Conservation (phyloP, 2,113 vertebrate species). For the Symphodus melops region DNA sequence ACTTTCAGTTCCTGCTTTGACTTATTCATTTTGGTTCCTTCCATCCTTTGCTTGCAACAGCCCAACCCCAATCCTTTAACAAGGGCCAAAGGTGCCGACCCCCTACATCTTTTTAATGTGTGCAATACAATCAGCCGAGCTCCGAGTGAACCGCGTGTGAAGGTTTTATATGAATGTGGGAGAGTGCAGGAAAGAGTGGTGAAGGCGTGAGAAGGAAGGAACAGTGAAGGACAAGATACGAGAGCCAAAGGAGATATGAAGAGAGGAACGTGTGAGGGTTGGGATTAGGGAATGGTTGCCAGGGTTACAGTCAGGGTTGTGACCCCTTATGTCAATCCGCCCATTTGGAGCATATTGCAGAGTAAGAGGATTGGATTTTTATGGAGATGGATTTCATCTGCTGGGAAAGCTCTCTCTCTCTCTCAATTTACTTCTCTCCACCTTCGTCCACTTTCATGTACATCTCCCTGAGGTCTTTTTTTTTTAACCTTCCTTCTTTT, state of each 20-base stretch:
- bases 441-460: neutral
- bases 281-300: slow-evolving; percentile 54
- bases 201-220: neutral
- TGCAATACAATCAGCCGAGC: slow-evolving; percentile 21
- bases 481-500: neutral
- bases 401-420: slow-evolving; percentile 33
- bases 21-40: neutral
- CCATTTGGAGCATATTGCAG: slow-evolving; percentile 74
- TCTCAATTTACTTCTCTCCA: neutral
- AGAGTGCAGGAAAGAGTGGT: neutral
- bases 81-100: slow-evolving; percentile 25
- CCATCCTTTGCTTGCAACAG: slow-evolving; percentile 3
- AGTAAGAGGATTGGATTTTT: slow-evolving; percentile 74
- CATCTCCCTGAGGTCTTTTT: neutral
- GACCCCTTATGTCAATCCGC: slow-evolving; percentile 65
- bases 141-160: slow-evolving; percentile 13
- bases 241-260: slow-evolving; percentile 24
- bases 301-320: slow-evolving; percentile 56
- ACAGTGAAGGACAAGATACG: slow-evolving; percentile 14
- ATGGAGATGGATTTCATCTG: slow-evolving; percentile 74
- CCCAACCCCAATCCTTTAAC: slow-evolving; percentile 11
- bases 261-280: slow-evolving; percentile 6
- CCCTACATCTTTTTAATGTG: slow-evolving; percentile 36
- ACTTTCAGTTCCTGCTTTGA: neutral
- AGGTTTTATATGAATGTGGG: slow-evolving; percentile 33